These are phyloP conservation scores for Sinocyclocheilus maitianheensis DNA, from an alignment of 2,113 vertebrate genomes.

Conservation along the genomic window DNA sequence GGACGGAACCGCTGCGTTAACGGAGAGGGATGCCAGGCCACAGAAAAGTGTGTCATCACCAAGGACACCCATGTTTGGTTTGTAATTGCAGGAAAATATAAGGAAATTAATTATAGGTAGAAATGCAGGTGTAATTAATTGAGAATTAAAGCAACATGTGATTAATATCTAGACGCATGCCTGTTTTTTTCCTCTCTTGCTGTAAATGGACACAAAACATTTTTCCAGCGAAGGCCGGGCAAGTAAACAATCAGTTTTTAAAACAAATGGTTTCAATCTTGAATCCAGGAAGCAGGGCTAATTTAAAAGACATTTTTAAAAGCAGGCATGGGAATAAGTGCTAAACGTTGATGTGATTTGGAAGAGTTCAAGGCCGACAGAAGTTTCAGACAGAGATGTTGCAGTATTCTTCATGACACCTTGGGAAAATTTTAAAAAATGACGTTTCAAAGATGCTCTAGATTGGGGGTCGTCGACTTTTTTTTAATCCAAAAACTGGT, in stretches of 20 bases:
- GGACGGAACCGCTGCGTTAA: background rate
- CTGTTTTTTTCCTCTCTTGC: background rate
- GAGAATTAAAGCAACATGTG: background rate
- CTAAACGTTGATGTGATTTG: background rate
- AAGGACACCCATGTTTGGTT: background rate
- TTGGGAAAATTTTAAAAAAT: background rate
- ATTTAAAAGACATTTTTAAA: background rate
- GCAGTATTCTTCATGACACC: background rate
- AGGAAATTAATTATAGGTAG: background rate
- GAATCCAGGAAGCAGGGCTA: background rate
- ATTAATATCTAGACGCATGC: background rate
- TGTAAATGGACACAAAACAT: background rate
- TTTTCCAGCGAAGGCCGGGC: background rate
- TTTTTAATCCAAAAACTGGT: background rate
- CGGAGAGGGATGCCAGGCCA: background rate
- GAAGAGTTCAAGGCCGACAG: no score
- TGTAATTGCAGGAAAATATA: background rate
- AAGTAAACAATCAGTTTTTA: background rate
- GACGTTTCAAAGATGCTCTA: background rate
- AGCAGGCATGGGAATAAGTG: background rate
- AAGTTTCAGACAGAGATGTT: background rate
- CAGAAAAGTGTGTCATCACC: background rate
- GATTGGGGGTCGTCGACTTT: background rate
- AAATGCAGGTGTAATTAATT: background rate
- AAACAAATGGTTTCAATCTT: slow-evolving; percentile 31